Conservation (phyloP, 1,140 invertebrate species). For the Amyelois transitella region DNA sequence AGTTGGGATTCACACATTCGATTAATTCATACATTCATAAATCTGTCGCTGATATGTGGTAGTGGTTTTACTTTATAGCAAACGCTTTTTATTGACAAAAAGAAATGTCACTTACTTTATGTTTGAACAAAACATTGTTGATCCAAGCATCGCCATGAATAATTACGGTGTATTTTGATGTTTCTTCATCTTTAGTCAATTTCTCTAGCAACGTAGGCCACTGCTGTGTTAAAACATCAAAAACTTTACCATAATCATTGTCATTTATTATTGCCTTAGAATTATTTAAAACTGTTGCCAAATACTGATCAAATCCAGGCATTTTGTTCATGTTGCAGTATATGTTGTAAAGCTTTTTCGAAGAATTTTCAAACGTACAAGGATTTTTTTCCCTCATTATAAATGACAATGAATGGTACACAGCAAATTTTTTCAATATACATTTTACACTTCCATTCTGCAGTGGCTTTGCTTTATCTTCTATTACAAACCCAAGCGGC, state of each 20-base stretch:
- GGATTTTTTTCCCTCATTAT: slow-evolving; percentile 61
- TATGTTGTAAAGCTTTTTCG: slow-evolving; percentile 5
- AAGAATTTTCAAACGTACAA: slow-evolving; percentile 28
- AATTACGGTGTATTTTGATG: slow-evolving; percentile 12
- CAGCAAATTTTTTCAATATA: slow-evolving; percentile 70
- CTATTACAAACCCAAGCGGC: slow-evolving; percentile 53
- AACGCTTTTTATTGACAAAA: no score
- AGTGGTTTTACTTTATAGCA: no score
- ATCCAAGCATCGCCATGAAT: slow-evolving; percentile 24
- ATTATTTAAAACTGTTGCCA: not conserved
- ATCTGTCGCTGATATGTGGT: no score
- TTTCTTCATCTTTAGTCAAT: not conserved
- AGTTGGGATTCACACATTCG: no score
- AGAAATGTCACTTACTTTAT: slow-evolving; percentile 8
- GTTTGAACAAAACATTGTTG: slow-evolving; percentile 24
- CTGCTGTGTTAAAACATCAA: slow-evolving; percentile 1
- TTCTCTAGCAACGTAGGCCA: not conserved
- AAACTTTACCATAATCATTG: slow-evolving; percentile 7
- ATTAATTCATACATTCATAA: no score
- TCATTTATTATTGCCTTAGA: slow-evolving; percentile 9
- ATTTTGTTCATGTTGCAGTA: not conserved
- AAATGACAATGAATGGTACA: slow-evolving; percentile 74
- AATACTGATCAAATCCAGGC: not conserved
- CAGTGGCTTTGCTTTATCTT: slow-evolving; percentile 61
- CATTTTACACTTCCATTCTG: slow-evolving; percentile 57